These are phyloP conservation scores for Acanthosepion pharaonis DNA, from an alignment of 2,888 invertebrate species.

Conservation along the genomic window DNA sequence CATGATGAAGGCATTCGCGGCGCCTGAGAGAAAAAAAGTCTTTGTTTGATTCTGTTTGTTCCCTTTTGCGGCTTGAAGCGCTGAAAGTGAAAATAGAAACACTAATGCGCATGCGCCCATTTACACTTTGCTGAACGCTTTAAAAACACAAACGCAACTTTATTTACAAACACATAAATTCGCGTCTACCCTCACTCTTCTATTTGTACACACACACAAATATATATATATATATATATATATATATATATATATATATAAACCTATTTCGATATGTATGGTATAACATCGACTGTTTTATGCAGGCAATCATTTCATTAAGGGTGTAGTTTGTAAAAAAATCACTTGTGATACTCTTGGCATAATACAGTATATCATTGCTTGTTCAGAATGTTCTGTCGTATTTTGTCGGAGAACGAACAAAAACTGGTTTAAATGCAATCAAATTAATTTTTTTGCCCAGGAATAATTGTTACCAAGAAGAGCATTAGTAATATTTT, in stretches of 20 bases:
- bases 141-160: neutral
- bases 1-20: neutral
- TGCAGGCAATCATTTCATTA: neutral
- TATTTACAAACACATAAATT: neutral
- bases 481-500: too few species aligned
- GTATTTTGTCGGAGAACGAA: too few species aligned
- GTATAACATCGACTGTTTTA: neutral
- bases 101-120: neutral
- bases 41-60: neutral
- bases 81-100: slow-evolving; percentile 11
- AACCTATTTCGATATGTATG: neutral
- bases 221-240: too few species aligned
- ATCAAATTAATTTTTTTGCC: too few species aligned
- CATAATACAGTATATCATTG: too few species aligned
- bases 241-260: too few species aligned
- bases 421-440: too few species aligned
- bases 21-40: neutral
- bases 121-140: neutral
- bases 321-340: neutral
- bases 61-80: neutral
- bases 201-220: too few species aligned
- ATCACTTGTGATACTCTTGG: too few species aligned
- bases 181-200: too few species aligned
- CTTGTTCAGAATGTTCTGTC: too few species aligned
- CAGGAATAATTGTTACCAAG: too few species aligned